phyloP scores from a whole-genome alignment of 2,888 invertebrate species.

The Serripes groenlandicus region DNA sequence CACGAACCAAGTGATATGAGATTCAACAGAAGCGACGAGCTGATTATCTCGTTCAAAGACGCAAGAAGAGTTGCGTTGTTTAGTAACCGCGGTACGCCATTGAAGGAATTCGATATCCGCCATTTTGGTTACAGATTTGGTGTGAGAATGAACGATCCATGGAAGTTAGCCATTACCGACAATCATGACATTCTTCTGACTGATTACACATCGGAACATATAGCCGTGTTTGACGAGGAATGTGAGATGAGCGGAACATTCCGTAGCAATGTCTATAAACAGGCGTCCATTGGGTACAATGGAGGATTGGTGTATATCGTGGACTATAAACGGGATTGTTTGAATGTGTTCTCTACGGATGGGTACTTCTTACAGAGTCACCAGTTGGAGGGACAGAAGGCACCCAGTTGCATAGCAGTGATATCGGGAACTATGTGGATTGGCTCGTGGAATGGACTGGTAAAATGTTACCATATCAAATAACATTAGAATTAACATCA shows the following conservation, averaged over 20 bases:
- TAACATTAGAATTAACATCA: too few relatives aligned
- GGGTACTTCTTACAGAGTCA: conserved; percentile 57
- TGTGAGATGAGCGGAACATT: conserved; percentile 58
- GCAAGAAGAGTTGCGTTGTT: conserved; percentile 55
- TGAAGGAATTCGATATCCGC: conserved; percentile 56
- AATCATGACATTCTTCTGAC: conserved; percentile 50
- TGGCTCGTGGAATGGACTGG: conserved; percentile 52
- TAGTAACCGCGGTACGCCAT: conserved; percentile 46
- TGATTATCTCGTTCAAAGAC: conserved; percentile 56
- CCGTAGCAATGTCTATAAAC: conserved; percentile 48
- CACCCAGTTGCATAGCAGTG: conserved; percentile 56
- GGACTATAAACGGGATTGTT: conserved; percentile 54
- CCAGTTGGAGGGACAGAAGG: conserved; percentile 45
- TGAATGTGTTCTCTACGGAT: conserved; percentile 56
- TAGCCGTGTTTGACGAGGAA: conserved; percentile 55
- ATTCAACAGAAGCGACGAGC: conserved; percentile 43
- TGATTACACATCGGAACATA: conserved; percentile 52
- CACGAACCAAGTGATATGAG: conserved; percentile 61
- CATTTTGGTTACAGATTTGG: conserved; percentile 62
- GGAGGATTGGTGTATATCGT: conserved; percentile 59
- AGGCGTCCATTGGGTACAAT: conserved; percentile 44
- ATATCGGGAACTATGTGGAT: conserved; percentile 58
- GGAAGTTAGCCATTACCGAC: conserved; percentile 51
- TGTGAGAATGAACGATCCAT: conserved; percentile 58
- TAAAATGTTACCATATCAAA: conserved; percentile 43